Percentiles rank a stretch among this genome's conserved stretches.
Conservation (phyloP, 2,113 vertebrate species). For the Pseudolaguvia tuberculata region DNA sequence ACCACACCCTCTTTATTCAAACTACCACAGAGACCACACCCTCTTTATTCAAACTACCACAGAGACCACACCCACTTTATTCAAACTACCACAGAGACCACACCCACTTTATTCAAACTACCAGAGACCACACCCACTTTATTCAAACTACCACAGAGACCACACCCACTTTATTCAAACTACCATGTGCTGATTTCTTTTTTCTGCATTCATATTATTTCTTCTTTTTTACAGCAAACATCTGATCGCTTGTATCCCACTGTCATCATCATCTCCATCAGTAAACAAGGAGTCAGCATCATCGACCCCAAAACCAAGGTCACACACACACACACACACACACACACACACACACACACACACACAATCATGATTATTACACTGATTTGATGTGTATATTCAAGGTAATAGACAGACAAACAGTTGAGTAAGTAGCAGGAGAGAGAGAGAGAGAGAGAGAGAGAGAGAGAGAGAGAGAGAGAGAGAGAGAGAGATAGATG, state of each 20-base stretch:
- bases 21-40: neutral
- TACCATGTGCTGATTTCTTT: neutral
- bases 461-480: neutral
- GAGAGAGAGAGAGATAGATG: neutral
- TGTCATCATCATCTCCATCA: slow-evolving; percentile 77
- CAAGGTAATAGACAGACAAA: too few relatives aligned
- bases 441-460: neutral
- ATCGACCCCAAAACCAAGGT: slow-evolving; percentile 87
- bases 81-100: neutral
- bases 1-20: neutral
- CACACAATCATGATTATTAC: too few relatives aligned
- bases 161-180: neutral
- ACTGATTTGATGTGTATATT: too few relatives aligned
- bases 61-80: neutral
- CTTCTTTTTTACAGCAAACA: slow-evolving; percentile 77
- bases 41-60: neutral
- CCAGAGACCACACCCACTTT: neutral
- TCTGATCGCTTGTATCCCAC: slow-evolving; percentile 79
- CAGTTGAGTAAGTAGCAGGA: neutral
- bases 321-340: too few relatives aligned
- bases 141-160: neutral
- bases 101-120: too few relatives aligned
- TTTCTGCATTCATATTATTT: neutral
- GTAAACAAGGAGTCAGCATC: slow-evolving; percentile 82
- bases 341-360: too few relatives aligned